Conservation (phyloP, 2,888 invertebrate genomes). For the Macropis europaea region DNA sequence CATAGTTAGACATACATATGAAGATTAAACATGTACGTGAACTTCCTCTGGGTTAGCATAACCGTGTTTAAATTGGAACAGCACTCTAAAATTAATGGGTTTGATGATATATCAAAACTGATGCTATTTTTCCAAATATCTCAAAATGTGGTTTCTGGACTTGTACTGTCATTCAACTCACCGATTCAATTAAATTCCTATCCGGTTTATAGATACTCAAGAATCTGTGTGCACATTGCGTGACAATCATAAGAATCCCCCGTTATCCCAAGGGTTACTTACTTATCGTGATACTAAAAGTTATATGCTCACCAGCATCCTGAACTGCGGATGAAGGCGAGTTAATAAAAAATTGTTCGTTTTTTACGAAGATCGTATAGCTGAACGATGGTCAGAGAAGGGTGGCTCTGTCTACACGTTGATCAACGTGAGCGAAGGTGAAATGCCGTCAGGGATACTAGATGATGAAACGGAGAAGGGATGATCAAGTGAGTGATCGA, state of each 20-base stretch:
- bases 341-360: slow-evolving; percentile 68
- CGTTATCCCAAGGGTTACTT: background rate
- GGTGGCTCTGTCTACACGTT: slow-evolving; percentile 21
- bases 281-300: too few species aligned
- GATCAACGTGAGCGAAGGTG: slow-evolving; percentile 33
- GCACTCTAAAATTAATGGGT: too few species aligned
- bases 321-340: slow-evolving; percentile 20
- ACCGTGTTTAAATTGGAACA: too few species aligned
- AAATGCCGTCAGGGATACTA: slow-evolving; percentile 39
- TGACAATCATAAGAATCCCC: background rate
- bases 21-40: too few species aligned
- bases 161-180: too few species aligned
- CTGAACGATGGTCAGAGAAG: slow-evolving; percentile 32
- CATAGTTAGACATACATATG: too few species aligned
- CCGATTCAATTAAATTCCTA: background rate
- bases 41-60: too few species aligned
- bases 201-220: background rate
- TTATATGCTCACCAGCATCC: background rate
- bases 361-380: slow-evolving; percentile 63
- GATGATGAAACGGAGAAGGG: slow-evolving; percentile 61
- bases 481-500: slow-evolving; percentile 73
- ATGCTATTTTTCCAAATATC: too few species aligned
- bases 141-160: too few species aligned
- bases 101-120: too few species aligned
- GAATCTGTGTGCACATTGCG: background rate